Evolutionary conservation across 2,888 invertebrate species (phyloP), one percentile per base, ranked within the genome.

Genomic region (Pardosa pseudoannulata): DNA sequence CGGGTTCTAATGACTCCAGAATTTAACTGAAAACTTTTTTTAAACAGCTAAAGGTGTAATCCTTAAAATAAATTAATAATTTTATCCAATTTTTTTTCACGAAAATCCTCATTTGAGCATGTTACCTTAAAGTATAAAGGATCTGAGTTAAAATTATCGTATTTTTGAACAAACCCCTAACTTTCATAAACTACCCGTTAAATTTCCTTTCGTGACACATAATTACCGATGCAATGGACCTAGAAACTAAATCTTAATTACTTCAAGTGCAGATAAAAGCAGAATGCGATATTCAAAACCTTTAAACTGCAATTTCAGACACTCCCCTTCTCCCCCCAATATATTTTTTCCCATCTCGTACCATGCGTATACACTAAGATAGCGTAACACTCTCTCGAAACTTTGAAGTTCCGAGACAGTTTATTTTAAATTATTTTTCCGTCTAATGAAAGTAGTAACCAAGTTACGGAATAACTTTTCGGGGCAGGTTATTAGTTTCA

Each of bases 221-320:
- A 82, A 82, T 75, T 82, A 70, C 70, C 32, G 70, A 70, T 64
- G 27, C 70, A 64, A 67, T 74, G 41, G 70, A 41, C 36, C 46
- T 27, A 29, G 36, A 76, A 82, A 76, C 71, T 76, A 75, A 82
- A 82, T 82, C 76, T 76, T 76, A 82, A 82, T 76, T 76, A 76
- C 70, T 75, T 65, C 70, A 16, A 11, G 46, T 62, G 46, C 70
- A 56, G 70, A 82, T 82, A 82, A 82, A 71, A 76, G 64, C 50
- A 64, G 31, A 82, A 75, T 19, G 75, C 16, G 70, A 76, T 82
- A 64, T 70, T 68, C 50, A 11, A 29, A 36, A 56, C 32, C 68
- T 73, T 41, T 75, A 74, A 72, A 72, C 41, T 65, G 78, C 68
- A 32, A 28, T 64, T 46, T 46, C 46, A 16, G n/a, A 16, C 28